A percentile compares a stretch with the other conserved stretches of the same genome.
Evolutionary conservation across 2,888 invertebrate species (phyloP).

Genomic region (Euzophera pinguis): DNA sequence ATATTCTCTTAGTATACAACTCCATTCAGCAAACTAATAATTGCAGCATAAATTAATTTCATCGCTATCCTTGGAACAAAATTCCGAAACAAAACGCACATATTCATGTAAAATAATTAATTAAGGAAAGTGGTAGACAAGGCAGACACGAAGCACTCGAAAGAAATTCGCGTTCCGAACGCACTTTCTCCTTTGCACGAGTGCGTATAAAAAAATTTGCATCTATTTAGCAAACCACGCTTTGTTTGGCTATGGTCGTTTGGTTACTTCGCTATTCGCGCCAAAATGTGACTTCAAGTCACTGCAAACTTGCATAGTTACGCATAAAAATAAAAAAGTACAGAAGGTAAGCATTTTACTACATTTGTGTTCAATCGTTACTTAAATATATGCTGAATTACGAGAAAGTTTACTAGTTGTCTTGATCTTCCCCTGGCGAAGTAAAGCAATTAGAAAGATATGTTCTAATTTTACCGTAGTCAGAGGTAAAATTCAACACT

Average conservation of each 20-base stretch:
- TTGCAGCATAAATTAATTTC: no score
- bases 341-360: neutral
- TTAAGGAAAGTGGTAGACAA: slow-evolving; percentile 18
- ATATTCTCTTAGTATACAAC: no score
- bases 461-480: no score
- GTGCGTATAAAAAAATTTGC: slow-evolving; percentile 43
- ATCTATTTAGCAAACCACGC: slow-evolving; percentile 47
- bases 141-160: slow-evolving; percentile 20
- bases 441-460: no score
- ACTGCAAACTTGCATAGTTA: slow-evolving; percentile 21
- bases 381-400: no score
- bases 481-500: no score
- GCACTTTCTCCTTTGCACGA: slow-evolving; percentile 44
- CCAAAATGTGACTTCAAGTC: slow-evolving; percentile 40
- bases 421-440: no score
- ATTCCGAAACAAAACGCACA: neutral
- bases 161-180: slow-evolving; percentile 38
- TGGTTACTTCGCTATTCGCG: slow-evolving; percentile 62
- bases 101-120: neutral
- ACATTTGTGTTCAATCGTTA: no score
- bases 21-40: no score
- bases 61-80: neutral
- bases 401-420: no score
- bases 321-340: neutral
- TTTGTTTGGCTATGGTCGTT: slow-evolving; percentile 43